Percentiles rank a stretch among this genome's conserved stretches.
These are phyloP conservation scores for Rhabdomys pumilio DNA, from an alignment of 2,797 vertebrate genomes.

Conservation along the genomic window DNA sequence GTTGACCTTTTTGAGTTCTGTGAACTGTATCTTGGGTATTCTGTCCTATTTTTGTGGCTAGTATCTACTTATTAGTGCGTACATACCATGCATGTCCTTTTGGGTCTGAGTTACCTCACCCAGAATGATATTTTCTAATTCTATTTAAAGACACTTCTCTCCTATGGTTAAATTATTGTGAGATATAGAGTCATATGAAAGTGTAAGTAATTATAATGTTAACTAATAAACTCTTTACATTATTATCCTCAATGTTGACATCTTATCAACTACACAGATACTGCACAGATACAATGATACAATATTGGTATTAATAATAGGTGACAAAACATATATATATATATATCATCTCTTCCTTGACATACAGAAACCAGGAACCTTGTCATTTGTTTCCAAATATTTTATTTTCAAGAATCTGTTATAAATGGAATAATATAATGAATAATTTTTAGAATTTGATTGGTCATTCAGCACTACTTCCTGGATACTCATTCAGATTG, in stretches of 20 bases:
- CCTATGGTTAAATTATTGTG: background rate
- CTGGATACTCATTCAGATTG: background rate
- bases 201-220: background rate
- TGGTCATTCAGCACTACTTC: background rate
- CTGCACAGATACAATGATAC: background rate
- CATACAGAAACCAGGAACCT: background rate
- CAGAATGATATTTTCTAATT: too few relatives aligned
- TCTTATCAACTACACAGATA: background rate
- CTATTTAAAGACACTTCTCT: background rate
- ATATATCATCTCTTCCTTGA: background rate
- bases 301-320: background rate
- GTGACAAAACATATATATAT: background rate
- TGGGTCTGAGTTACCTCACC: too few relatives aligned
- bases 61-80: too few relatives aligned
- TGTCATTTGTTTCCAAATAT: background rate
- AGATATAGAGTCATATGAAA: background rate
- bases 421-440: too few relatives aligned
- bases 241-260: background rate
- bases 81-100: too few relatives aligned
- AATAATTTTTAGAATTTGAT: background rate
- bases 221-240: background rate
- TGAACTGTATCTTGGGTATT: too few relatives aligned
- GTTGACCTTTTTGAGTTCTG: too few relatives aligned
- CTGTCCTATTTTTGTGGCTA: too few relatives aligned
- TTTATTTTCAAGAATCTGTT: background rate